Percentiles rank a stretch among this genome's conserved stretches.
Evolutionary conservation across 2,797 vertebrate species (phyloP).

Genomic region (Dermochelys coriacea): DNA sequence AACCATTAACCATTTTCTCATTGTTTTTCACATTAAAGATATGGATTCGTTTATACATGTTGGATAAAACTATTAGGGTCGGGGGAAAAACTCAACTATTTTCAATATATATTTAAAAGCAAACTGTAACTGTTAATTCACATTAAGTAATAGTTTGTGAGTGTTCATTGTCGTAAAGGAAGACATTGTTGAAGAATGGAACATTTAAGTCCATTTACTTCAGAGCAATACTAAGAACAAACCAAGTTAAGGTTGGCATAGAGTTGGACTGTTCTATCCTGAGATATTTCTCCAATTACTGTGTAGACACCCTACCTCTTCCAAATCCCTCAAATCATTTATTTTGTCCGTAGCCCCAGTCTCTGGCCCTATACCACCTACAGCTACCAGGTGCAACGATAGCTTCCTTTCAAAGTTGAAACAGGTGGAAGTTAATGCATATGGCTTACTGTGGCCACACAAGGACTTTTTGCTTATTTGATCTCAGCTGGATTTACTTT

Average conservation of each 20-base stretch:
- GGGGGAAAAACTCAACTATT: not conserved
- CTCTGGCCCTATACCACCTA: fast-evolving
- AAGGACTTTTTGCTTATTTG: fast-evolving
- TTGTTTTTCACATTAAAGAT: slow-evolving; percentile 16
- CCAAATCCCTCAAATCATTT: not conserved
- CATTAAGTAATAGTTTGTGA: not conserved
- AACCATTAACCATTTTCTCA: slow-evolving; percentile 6
- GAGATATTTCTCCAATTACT: not conserved
- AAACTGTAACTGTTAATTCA: slow-evolving; percentile 41
- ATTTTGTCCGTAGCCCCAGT: fast-evolving
- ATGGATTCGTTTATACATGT: not conserved
- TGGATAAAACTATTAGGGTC: not conserved
- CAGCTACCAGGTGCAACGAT: fast-evolving
- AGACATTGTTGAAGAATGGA: not conserved
- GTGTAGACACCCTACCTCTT: not conserved
- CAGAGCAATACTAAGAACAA: not conserved
- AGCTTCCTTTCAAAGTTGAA: fast-evolving
- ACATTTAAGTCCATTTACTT: not conserved
- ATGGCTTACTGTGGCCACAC: fast-evolving
- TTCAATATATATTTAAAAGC: slow-evolving; percentile 32
- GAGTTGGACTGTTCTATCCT: not conserved
- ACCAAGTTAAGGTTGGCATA: not conserved
- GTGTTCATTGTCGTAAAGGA: not conserved
- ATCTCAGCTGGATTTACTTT: fast-evolving
- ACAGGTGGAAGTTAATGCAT: fast-evolving